Evolutionary conservation across 1,140 invertebrate genomes (phyloP), one percentile per base, ranked within the genome.

Genomic region (Anthonomus grandis): DNA sequence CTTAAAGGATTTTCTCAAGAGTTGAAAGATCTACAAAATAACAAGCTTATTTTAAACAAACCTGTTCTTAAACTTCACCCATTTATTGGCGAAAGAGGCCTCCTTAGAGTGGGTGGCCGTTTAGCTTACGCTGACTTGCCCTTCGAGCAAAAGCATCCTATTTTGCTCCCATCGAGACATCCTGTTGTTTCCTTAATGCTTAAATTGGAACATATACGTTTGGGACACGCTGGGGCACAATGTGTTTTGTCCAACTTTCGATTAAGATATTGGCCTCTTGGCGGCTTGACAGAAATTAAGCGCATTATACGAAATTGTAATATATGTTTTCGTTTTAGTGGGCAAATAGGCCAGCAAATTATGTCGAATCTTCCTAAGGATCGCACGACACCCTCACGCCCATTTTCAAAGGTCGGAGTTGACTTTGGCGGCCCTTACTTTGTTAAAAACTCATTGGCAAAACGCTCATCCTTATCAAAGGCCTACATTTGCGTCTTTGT

Each of bases 371-470:
- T 76, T 10, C 69, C 69, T 1, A 3, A 8, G 5, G 31, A 48
- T 10, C 62, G 71, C 13, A 53, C 72, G 2, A 52, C 44, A 1
- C 49, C 58, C 5, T 24, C 59, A 2, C 17, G 64, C 9, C 62
- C 65, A 4, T 73, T 73, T 27, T 10, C 37, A 2, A 46, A 63
- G 5, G 46, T 56, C 2, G 69, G 70, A 0, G 47, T 74, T 0
- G 72, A 74, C 38, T 70, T 63, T 19, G 65, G 64, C 0, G 73
- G 70, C 0, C 72, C 66, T 0, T 57, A 76, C 1, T 13, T 59
- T 34, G 34, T 41, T 19, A 38, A 42, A 15, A 18, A 24, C 18
- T 47, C 24, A 13, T 37, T 24, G 31, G 12, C 25, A 13, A 15
- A 39, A 24, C 41, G 36, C 3, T 3, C 4, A 38, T 21, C 21